These are phyloP conservation scores for Oenanthe oenanthe DNA, from an alignment of 2,113 vertebrate species.

Conservation along the genomic window DNA sequence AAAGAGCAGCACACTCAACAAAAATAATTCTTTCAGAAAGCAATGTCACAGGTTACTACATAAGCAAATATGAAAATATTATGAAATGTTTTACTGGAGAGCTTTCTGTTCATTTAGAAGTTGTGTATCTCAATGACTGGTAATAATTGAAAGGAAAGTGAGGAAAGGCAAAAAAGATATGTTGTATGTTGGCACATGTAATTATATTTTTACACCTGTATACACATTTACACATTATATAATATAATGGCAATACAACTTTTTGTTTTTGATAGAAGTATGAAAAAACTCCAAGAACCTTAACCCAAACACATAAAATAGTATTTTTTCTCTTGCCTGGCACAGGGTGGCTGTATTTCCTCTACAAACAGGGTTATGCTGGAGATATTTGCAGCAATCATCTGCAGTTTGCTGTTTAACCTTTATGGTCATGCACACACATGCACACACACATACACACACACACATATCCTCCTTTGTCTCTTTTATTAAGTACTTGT, in stretches of 20 bases:
- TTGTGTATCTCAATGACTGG: not conserved
- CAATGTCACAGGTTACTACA: not conserved
- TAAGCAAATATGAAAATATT: not conserved
- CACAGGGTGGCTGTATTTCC: not conserved
- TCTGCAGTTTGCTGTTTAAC: not conserved
- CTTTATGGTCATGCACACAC: not conserved
- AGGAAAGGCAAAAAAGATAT: not conserved
- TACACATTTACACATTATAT: not conserved
- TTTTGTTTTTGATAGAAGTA: not conserved
- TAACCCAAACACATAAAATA: not conserved
- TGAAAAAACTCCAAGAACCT: not conserved
- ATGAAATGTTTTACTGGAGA: not conserved
- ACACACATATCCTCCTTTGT: not conserved
- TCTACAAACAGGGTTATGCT: not conserved
- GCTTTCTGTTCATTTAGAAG: not conserved
- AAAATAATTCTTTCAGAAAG: constrained; percentile 2
- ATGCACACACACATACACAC: not conserved
- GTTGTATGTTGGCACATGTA: not conserved
- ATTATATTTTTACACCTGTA: not conserved
- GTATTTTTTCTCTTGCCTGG: not conserved
- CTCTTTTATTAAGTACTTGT: not conserved
- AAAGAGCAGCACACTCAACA: not conserved
- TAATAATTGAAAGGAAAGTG: not conserved
- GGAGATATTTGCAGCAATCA: not conserved
- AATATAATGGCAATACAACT: not conserved